Conservation (phyloP, 2,888 invertebrate species). For the Masnerella sp. region DNA sequence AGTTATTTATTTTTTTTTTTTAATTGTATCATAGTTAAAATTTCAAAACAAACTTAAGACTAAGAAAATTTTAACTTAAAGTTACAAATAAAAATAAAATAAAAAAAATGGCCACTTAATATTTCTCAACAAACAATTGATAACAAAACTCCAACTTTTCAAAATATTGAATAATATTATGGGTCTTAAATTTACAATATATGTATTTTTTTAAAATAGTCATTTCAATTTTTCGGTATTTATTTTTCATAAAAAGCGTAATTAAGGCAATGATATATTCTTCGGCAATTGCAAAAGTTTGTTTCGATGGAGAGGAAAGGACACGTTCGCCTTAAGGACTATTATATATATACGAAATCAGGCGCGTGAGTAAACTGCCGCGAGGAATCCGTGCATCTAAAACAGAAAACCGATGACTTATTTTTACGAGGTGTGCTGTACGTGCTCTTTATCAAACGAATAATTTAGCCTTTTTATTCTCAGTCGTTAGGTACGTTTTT, state of each 20-base stretch:
- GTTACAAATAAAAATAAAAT: too few species aligned
- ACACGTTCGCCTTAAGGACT: not conserved
- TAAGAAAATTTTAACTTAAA: too few species aligned
- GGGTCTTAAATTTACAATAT: too few species aligned
- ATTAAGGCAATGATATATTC: too few species aligned
- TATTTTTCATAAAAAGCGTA: not conserved
- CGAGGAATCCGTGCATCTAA: slow-evolving; percentile 46
- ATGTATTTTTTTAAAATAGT: too few species aligned
- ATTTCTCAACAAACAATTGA: too few species aligned
- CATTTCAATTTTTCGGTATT: not conserved
- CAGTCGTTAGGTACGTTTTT: not conserved
- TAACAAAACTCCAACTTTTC: too few species aligned
- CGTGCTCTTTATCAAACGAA: slow-evolving; percentile 52
- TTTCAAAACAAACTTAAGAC: too few species aligned
- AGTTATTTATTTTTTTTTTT: too few species aligned
- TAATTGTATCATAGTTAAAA: too few species aligned
- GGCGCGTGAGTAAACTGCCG: slow-evolving; percentile 38
- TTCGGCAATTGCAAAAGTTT: not conserved
- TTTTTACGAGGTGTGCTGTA: slow-evolving; percentile 57
- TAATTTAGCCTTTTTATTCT: slow-evolving; percentile 36
- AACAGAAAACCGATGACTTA: slow-evolving; percentile 49
- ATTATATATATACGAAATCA: slow-evolving; percentile 17
- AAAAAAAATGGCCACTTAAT: too few species aligned
- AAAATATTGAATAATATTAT: too few species aligned
- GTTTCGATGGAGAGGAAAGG: slow-evolving; percentile 6